These are phyloP conservation scores for Cyphomyrus discorhynchus DNA, from an alignment of 2,113 vertebrate species.

Conservation along the genomic window DNA sequence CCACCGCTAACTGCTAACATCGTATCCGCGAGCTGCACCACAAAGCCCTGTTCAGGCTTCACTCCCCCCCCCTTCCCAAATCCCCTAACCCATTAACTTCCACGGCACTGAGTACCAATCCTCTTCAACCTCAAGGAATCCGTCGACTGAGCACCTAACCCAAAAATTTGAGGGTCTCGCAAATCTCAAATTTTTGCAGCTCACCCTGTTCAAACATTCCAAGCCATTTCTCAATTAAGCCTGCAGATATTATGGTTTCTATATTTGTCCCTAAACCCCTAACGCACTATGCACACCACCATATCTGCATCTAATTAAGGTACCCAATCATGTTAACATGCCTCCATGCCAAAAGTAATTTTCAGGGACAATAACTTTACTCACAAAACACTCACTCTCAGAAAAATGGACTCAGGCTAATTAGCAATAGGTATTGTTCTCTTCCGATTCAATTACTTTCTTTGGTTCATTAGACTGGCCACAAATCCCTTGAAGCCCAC, in stretches of 20 bases:
- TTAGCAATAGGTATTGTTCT: background rate
- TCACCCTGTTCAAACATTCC: background rate
- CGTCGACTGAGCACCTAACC: background rate
- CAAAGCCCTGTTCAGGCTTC: background rate
- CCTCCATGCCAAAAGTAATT: background rate
- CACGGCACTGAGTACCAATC: background rate
- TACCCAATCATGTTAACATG: constrained; percentile 1
- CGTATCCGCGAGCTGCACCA: background rate
- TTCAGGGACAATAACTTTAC: background rate
- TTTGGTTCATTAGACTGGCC: background rate
- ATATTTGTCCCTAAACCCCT: background rate
- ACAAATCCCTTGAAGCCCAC: background rate
- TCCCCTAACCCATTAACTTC: background rate
- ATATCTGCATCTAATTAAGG: background rate
- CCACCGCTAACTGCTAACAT: background rate
- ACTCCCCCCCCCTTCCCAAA: background rate
- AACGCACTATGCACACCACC: background rate
- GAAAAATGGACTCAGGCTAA: background rate
- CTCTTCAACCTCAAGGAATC: background rate
- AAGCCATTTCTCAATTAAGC: background rate
- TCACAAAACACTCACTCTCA: background rate
- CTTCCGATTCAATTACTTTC: background rate
- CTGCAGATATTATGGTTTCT: background rate
- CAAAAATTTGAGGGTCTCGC: background rate
- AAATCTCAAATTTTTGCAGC: background rate